Base-by-base conservation (phyloP, 2,888 invertebrate species). In the Muschampia plurimacula region DNA sequence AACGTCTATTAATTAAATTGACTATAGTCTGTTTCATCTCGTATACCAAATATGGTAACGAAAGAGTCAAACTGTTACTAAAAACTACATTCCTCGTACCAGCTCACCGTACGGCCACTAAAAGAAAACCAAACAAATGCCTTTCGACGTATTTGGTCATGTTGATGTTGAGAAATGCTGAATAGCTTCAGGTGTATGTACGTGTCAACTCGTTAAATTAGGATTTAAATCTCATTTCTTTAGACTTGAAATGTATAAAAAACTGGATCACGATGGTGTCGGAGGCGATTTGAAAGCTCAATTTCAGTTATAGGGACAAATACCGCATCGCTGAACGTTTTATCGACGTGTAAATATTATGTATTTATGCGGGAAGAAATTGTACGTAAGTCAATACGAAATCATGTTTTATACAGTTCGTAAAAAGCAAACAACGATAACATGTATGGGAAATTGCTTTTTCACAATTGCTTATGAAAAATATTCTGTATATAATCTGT, bases 1-100 rank as follows among this genome's bases (percentile, higher is more conserved):
- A 86, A 84, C 84, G 77, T 83, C 83, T 88, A 90, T 89, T 87
- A 87, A 89, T 90, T 89, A 86, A 86, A 87, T 85, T 81, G 83
- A 84, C 81, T 84, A 83, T 83, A 85, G 83, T 82, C 77, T 73
- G 81, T 83, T 83, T 83, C 82, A 86, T 87, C 86, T 83, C 77
- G 74, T 78, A 82, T 76, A 80, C 85, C 85, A 80, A 85, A 87
- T 89, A 91, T 82, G 87, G 89, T 79, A 81, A 79, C 81, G 80
- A 78, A 85, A 84, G 82, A 84, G 81, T 80, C 84, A 81, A 83
- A 80, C 80, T 78, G 78, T 79, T 80, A 80, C 86, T 88, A 89
- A 91, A 90, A 90, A 89, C 85, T 84, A 81, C 89, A 91, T 89
- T 87, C 89, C 84, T 76, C 63, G 74, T 77, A 74, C 78, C 78